Evolutionary conservation across 2,113 vertebrate genomes (phyloP).

Genomic region (Leucosticte australis): DNA sequence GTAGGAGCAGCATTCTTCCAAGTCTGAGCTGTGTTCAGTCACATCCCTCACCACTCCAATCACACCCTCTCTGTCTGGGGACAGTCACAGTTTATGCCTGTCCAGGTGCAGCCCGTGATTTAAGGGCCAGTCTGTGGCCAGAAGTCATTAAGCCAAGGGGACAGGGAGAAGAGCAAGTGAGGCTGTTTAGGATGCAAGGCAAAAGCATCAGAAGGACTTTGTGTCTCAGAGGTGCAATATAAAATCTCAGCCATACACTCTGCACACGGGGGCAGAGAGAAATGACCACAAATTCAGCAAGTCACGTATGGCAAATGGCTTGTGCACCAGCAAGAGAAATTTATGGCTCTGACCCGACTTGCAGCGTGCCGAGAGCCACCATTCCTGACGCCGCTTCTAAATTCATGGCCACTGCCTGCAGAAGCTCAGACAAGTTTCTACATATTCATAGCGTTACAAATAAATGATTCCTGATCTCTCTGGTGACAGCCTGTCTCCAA

Average conservation of each 20-base stretch:
- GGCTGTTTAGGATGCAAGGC: slow-evolving; percentile 26
- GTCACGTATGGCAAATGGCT: slow-evolving; percentile 18
- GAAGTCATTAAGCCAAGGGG: not conserved
- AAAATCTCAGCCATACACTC: slow-evolving; percentile 1
- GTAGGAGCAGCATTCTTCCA: not conserved
- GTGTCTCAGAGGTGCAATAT: slow-evolving; percentile 20
- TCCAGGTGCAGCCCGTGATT: not conserved
- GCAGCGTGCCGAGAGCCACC: not conserved
- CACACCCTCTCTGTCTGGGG: not conserved
- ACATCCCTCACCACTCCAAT: not conserved
- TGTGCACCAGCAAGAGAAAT: not conserved
- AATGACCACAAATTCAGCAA: slow-evolving; percentile 13
- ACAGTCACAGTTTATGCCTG: not conserved
- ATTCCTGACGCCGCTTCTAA: not conserved
- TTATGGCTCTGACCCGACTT: not conserved
- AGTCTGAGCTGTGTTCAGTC: rapidly evolving
- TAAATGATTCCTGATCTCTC: not conserved
- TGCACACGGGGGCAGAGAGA: not conserved
- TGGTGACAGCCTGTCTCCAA: not conserved
- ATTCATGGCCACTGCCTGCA: not conserved
- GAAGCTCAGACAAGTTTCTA: not conserved
- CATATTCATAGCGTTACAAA: slow-evolving; percentile 34
- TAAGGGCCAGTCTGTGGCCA: not conserved
- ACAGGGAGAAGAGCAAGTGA: not conserved
- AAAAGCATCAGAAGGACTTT: slow-evolving; percentile 43